Percentiles rank a stretch among this genome's conserved stretches.
phyloP scores from a whole-genome alignment of 2,888 invertebrate genomes.

The Ctena decussata region DNA sequence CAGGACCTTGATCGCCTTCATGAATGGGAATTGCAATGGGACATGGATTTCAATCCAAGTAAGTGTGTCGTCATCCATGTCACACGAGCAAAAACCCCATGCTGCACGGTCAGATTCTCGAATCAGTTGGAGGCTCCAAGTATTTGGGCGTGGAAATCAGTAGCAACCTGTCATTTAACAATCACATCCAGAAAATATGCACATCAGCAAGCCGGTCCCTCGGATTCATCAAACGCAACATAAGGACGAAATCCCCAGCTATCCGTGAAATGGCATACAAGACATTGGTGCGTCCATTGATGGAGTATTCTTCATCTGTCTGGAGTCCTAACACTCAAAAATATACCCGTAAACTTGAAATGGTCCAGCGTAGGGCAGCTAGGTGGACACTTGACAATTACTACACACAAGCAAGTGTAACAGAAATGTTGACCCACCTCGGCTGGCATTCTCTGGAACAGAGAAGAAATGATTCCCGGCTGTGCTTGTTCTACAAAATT shows the following conservation, averaged over 20 bases:
- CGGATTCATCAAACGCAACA: conserved; percentile 1
- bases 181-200: neutral
- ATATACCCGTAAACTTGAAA: conserved; percentile 9
- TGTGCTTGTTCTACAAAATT: conserved; percentile 6
- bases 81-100: neutral
- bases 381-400: neutral
- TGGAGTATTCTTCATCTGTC: conserved; percentile 15
- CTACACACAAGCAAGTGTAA: neutral
- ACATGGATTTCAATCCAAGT: conserved; percentile 2
- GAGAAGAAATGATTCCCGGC: conserved; percentile 4
- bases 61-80: neutral
- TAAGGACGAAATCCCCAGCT: neutral
- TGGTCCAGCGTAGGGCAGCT: conserved; percentile 20
- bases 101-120: neutral
- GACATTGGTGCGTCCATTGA: conserved; percentile 3
- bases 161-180: neutral
- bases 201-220: conserved; percentile 1
- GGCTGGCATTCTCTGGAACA: conserved; percentile 2
- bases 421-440: neutral
- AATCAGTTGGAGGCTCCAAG: conserved; percentile 3
- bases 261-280: neutral
- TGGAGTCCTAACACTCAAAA: conserved; percentile 9
- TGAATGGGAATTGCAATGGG: neutral
- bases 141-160: conserved; percentile 6
- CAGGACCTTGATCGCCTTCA: neutral